Evolutionary conservation across 1,140 invertebrate genomes (phyloP).

Genomic region (Trichonephila clavata): DNA sequence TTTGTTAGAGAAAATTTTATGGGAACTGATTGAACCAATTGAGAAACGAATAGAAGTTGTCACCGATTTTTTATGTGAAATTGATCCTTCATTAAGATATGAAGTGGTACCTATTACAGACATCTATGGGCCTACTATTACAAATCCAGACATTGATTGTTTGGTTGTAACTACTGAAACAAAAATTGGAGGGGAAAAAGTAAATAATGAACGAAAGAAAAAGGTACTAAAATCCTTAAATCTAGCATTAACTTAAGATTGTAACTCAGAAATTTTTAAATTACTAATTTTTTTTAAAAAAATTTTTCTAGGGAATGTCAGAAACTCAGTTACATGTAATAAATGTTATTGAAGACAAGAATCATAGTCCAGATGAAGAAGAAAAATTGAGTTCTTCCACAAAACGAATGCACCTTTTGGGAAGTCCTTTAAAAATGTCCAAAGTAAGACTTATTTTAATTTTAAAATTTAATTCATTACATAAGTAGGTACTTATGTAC

Average conservation of each 20-base stretch:
- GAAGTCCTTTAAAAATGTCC: conserved; percentile 80
- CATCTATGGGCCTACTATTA: conserved; percentile 96
- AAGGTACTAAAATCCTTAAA: conserved; percentile 80
- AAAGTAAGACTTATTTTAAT: neutral
- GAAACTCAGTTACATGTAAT: conserved; percentile 88
- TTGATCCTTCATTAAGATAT: conserved; percentile 89
- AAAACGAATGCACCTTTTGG: conserved; percentile 90
- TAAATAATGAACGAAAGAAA: conserved; percentile 90
- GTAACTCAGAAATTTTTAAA: neutral
- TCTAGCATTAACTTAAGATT: neutral
- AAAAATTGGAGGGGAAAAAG: conserved; percentile 88
- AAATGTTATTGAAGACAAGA: conserved; percentile 86
- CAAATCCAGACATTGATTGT: conserved; percentile 89
- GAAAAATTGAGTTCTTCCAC: conserved; percentile 96
- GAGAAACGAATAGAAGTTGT: conserved; percentile 88
- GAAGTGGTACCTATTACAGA: conserved; percentile 92
- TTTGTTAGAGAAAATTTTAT: conserved; percentile 90
- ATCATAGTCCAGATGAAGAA: conserved; percentile 85
- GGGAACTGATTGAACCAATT: conserved; percentile 94
- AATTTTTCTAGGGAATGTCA: conserved; percentile 83
- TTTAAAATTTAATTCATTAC: neutral
- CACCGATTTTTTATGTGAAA: conserved; percentile 89
- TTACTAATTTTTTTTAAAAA: neutral
- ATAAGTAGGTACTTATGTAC: too few species aligned
- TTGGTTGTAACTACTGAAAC: conserved; percentile 98